phyloP scores from a whole-genome alignment of 2,113 vertebrate species.

The Macrotis lagotis region DNA sequence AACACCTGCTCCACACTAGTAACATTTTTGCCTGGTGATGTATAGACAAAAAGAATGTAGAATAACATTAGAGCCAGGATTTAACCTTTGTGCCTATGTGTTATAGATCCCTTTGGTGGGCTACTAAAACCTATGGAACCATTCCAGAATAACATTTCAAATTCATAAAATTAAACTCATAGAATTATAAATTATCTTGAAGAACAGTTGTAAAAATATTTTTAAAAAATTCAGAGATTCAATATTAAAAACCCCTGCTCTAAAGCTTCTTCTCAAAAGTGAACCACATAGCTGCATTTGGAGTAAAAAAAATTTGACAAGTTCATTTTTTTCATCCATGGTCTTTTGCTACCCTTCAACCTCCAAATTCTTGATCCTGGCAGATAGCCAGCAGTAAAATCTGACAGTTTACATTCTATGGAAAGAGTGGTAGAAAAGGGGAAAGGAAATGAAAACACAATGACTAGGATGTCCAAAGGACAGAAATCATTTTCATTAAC shows the following conservation, averaged over 20 bases:
- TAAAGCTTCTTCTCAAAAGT: slow-evolving; percentile 18
- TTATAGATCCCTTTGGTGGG: background rate
- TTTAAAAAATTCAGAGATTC: background rate
- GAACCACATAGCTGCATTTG: background rate
- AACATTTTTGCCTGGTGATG: slow-evolving; percentile 43
- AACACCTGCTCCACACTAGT: background rate
- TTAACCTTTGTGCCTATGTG: background rate
- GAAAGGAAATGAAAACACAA: background rate
- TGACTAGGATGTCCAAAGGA: slow-evolving; percentile 46
- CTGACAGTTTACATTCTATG: slow-evolving; percentile 35
- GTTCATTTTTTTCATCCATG: slow-evolving; percentile 47
- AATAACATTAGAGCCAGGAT: background rate
- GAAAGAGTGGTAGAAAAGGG: background rate
- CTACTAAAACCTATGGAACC: background rate
- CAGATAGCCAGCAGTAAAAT: slow-evolving; percentile 41
- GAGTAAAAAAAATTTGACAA: slow-evolving; percentile 15
- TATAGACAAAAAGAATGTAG: background rate
- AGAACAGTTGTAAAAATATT: background rate
- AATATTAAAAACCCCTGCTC: background rate
- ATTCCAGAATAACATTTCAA: background rate
- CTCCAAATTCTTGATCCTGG: slow-evolving; percentile 51
- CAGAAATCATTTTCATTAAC: background rate
- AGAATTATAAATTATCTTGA: background rate
- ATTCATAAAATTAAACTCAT: background rate
- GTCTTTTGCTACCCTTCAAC: background rate